Conservation (phyloP, 2,888 invertebrate species). For the Caenorhabditis macrosperma region DNA sequence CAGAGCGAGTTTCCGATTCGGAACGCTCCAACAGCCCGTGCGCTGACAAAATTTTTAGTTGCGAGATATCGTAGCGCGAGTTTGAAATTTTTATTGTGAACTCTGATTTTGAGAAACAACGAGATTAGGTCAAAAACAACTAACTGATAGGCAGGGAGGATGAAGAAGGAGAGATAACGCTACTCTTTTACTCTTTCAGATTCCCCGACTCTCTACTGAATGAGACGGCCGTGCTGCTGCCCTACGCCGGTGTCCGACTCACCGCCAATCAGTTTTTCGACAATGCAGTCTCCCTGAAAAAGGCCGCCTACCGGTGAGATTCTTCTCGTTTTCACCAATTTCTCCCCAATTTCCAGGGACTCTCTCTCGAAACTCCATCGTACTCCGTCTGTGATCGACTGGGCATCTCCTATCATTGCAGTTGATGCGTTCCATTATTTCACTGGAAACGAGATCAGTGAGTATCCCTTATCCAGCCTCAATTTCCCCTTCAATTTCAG, state of each 20-base stretch:
- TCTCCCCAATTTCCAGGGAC: constrained; percentile 34
- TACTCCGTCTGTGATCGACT: constrained; percentile 54
- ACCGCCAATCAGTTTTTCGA: constrained; percentile 72
- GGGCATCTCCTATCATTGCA: constrained; percentile 71
- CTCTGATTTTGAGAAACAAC: too few relatives aligned
- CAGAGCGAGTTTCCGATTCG: too few relatives aligned
- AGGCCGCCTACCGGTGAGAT: constrained; percentile 62
- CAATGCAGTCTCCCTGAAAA: constrained; percentile 69
- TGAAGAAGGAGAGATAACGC: too few relatives aligned
- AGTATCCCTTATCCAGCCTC: not conserved
- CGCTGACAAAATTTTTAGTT: too few relatives aligned
- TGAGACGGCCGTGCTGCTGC: constrained; percentile 68
- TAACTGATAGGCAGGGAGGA: not conserved
- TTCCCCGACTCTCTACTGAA: constrained; percentile 69
- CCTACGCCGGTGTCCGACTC: constrained; percentile 69
- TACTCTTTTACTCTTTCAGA: constrained; percentile 28
- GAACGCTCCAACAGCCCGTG: too few relatives aligned
- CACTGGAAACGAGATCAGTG: constrained; percentile 73
- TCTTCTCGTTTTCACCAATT: not conserved
- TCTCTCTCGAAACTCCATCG: constrained; percentile 57
- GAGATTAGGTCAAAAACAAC: not conserved
- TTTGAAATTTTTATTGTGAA: too few relatives aligned
- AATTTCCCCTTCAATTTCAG: constrained; percentile 44
- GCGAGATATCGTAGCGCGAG: too few relatives aligned
- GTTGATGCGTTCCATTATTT: constrained; percentile 75